Conservation (phyloP, 2,113 vertebrate genomes). For the Fulica atra region DNA sequence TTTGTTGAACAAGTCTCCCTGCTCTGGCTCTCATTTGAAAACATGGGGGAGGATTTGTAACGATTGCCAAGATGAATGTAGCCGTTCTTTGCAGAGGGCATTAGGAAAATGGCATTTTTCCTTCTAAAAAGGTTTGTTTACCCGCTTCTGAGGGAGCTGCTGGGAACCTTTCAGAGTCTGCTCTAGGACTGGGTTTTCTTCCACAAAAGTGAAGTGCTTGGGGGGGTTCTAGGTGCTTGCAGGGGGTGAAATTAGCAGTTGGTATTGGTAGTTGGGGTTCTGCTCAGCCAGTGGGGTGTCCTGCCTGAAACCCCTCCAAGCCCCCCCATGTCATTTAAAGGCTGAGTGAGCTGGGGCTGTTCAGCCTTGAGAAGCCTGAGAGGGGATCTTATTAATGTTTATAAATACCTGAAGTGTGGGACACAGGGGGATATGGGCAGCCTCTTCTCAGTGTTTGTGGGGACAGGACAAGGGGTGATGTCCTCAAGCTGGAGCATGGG, state of each 20-base stretch:
- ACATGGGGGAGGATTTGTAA: slow-evolving; percentile 43
- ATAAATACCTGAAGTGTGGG: no score
- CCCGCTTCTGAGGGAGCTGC: background rate
- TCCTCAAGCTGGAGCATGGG: no score
- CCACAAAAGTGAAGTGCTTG: background rate
- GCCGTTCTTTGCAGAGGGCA: slow-evolving; percentile 7
- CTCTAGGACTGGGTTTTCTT: background rate
- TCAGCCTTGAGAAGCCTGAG: no score
- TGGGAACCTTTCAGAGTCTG: background rate
- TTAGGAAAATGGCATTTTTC: slow-evolving; percentile 17
- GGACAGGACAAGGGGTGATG: no score
- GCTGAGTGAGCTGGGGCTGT: no score
- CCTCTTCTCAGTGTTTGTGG: no score
- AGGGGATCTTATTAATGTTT: no score
- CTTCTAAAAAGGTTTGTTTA: slow-evolving; percentile 3
- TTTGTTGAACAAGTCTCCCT: background rate
- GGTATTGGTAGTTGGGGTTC: background rate
- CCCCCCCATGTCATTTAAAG: background rate
- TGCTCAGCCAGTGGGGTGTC: background rate
- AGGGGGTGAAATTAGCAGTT: background rate
- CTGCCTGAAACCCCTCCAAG: background rate
- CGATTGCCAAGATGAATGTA: slow-evolving; percentile 21
- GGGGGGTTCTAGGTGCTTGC: background rate
- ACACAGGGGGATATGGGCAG: no score
- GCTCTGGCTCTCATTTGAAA: slow-evolving; percentile 34